Base-by-base conservation (phyloP, 1,140 invertebrate species). In the Bombus terrestris region DNA sequence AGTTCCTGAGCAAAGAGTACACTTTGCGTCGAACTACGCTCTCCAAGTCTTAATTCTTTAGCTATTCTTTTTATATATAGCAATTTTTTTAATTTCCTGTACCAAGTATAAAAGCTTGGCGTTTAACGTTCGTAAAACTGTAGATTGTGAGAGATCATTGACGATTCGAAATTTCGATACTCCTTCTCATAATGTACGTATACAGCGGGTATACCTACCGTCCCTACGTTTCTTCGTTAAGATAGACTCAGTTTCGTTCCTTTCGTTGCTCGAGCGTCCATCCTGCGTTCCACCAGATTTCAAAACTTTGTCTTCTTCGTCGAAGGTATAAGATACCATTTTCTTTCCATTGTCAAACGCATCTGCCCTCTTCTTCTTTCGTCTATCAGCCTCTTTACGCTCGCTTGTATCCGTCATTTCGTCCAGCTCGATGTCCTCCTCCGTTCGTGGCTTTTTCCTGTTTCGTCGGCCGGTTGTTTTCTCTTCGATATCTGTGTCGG, bases 281-380 rank as follows among this genome's bases (percentile, higher is more conserved):
- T 53, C 81, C 37, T 76, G 72, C 39, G 75, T 86, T 53, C 69
- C 32, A 32, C 32, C 53, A 53, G 37, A 53, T n/a, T 59, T 62
- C 68, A 5, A 64, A 84, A 83, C 53, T 74, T 77, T 71, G 77
- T 43, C 62, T 62, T 85, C 79, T 80, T 88, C 69, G 83, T 86
- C 74, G 69, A 39, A 41, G 18, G 18, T 57, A 32, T 57, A 12
- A 69, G 41, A 81, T 47, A 28, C 43, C 43, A 1, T 6, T 53
- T 41, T 77, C 66, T 15, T 43, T 18, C 53, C 66, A n/a, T 64
- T 81, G 71, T 83, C 80, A 66, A 28, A 39, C 41, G 53, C 68
- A 83, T 81, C 80, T 47, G 41, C 15, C 53, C 81, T 77, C 76
- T 76, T 88, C 68, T 37, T 81, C 62, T 37, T 77, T 12, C 57